Evolutionary conservation across 2,113 vertebrate genomes (phyloP).

Genomic region (Percopsis transmontana): DNA sequence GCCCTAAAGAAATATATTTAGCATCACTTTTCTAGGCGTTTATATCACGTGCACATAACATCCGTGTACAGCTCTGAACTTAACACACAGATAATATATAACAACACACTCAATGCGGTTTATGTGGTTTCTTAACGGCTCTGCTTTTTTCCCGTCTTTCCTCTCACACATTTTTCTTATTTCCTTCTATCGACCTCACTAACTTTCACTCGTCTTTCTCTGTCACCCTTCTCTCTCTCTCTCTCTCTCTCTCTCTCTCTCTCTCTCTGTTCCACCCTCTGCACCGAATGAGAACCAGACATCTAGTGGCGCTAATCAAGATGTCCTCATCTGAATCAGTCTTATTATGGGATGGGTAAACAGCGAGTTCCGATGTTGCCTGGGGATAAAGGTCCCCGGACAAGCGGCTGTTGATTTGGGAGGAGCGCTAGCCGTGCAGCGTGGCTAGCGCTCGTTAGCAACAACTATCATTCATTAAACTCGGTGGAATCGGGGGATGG

Average conservation of each 20-base stretch:
- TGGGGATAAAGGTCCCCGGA: constrained; percentile 59
- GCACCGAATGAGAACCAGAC: constrained; percentile 72
- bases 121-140: no score
- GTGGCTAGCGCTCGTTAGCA: constrained; percentile 34
- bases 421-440: constrained; percentile 43
- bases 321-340: constrained; percentile 71
- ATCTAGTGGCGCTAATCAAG: constrained; percentile 68
- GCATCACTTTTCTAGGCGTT: constrained; percentile 13
- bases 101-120: no score
- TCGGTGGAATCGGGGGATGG: constrained; percentile 27
- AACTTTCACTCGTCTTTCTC: constrained; percentile 1
- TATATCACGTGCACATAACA: constrained; percentile 1
- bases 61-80: background rate
- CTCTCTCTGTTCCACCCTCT: constrained; percentile 7
- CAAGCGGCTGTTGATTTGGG: constrained; percentile 56
- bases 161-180: no score
- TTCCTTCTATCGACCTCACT: background rate
- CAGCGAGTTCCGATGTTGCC: constrained; percentile 70
- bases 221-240: constrained; percentile 7
- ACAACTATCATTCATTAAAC: constrained; percentile 34
- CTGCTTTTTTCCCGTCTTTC: no score
- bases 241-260: constrained; percentile 15
- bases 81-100: no score
- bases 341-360: constrained; percentile 77
- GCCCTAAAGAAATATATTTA: constrained; percentile 19